phyloP scores from a whole-genome alignment of 2,888 invertebrate species.

The Hermodice carunculata region DNA sequence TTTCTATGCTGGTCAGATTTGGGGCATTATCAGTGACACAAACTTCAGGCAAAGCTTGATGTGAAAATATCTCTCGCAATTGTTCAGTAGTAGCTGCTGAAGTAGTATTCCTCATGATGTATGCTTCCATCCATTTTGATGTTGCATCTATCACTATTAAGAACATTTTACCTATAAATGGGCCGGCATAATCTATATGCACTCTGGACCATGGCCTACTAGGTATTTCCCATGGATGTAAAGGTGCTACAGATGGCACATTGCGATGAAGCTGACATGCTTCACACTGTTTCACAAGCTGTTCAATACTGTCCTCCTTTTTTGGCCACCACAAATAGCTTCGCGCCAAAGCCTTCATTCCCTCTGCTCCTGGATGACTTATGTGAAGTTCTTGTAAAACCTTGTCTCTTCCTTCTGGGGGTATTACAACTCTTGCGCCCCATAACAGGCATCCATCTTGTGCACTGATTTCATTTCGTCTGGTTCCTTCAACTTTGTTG shows the following conservation, averaged over 20 bases:
- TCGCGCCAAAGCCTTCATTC: slow-evolving; percentile 42
- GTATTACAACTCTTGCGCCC: slow-evolving; percentile 39
- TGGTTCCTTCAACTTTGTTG: too few species aligned
- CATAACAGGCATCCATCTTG: slow-evolving; percentile 31
- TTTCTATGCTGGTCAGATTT: slow-evolving; percentile 37
- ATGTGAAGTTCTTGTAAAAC: slow-evolving; percentile 36
- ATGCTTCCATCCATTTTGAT: slow-evolving; percentile 44
- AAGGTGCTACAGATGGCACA: slow-evolving; percentile 36
- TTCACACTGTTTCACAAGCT: slow-evolving; percentile 7
- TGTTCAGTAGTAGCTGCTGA: slow-evolving; percentile 30
- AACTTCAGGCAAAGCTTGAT: slow-evolving; percentile 39
- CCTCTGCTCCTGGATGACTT: slow-evolving; percentile 37
- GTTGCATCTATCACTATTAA: slow-evolving; percentile 44
- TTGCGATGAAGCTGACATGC: slow-evolving; percentile 23
- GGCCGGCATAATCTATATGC: slow-evolving; percentile 50
- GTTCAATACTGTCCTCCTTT: slow-evolving; percentile 33
- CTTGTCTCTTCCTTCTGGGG: slow-evolving; percentile 11
- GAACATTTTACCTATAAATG: slow-evolving; percentile 34
- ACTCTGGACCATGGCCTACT: slow-evolving; percentile 46
- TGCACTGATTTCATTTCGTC: slow-evolving; percentile 25
- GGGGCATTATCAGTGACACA: slow-evolving; percentile 45
- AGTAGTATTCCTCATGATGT: slow-evolving; percentile 24
- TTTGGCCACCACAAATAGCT: slow-evolving; percentile 47
- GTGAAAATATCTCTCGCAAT: slow-evolving; percentile 32
- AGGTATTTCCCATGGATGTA: slow-evolving; percentile 50